Conservation (phyloP, 2,888 invertebrate genomes). For the Heteromyza rotundicornis region DNA sequence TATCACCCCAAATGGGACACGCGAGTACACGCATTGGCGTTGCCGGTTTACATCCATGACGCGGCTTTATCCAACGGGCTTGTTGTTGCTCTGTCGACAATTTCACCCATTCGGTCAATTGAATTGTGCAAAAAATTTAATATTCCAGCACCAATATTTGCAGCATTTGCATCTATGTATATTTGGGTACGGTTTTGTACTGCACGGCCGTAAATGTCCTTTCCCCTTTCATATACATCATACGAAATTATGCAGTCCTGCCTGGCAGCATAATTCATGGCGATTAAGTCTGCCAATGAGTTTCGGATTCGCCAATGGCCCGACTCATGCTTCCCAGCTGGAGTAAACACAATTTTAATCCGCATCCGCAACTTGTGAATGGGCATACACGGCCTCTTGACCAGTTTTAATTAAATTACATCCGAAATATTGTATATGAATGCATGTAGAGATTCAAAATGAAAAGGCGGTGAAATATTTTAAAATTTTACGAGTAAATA, state of each 20-base stretch:
- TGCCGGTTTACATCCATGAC: background rate
- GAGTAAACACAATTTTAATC: conserved; percentile 18
- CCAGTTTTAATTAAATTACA: conserved; percentile 23
- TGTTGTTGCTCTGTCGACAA: background rate
- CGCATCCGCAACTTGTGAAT: background rate
- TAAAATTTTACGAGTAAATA: too few species aligned
- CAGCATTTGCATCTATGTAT: background rate
- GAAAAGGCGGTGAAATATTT: too few species aligned
- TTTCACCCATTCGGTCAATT: conserved; percentile 22
- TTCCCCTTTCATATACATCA: conserved; percentile 29
- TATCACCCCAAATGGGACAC: conserved; percentile 37
- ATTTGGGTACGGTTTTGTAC: too few species aligned
- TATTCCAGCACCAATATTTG: conserved; percentile 16
- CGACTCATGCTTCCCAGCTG: conserved; percentile 13
- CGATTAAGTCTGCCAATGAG: conserved; percentile 44
- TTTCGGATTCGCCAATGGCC: conserved; percentile 29
- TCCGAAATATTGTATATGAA: too few species aligned
- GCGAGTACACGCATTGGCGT: conserved; percentile 4
- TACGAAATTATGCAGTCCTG: conserved; percentile 14
- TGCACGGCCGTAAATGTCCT: too few species aligned
- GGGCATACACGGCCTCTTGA: conserved; percentile 1
- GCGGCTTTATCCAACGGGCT: background rate
- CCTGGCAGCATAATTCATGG: conserved; percentile 48
- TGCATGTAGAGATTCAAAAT: too few species aligned
- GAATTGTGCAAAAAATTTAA: conserved; percentile 24